These are phyloP conservation scores for Odontomyia ornata DNA, from an alignment of 2,888 invertebrate genomes.

Conservation along the genomic window DNA sequence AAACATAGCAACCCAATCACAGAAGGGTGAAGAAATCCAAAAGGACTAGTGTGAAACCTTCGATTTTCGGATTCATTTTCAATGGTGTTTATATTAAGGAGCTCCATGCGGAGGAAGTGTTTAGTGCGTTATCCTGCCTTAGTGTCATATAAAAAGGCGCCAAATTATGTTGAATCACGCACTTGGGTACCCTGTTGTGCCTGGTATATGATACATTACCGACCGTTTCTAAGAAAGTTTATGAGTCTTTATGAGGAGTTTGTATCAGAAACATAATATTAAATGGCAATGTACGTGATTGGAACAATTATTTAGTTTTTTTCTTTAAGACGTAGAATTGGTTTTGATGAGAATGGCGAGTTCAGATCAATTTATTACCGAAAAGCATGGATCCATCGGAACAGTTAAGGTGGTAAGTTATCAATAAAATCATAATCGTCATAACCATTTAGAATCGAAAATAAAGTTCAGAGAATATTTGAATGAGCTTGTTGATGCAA, in stretches of 20 bases:
- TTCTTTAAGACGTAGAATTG: neutral
- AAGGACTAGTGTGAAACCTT: slow-evolving; percentile 4
- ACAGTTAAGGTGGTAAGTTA: too few relatives aligned
- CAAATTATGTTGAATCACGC: slow-evolving; percentile 17
- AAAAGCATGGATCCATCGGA: neutral
- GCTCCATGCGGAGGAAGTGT: neutral
- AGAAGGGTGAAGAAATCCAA: neutral
- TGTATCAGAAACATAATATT: neutral
- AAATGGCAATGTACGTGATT: slow-evolving; percentile 20
- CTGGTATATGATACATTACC: neutral
- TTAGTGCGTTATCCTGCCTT: neutral
- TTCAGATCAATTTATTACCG: neutral
- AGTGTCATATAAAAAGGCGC: neutral
- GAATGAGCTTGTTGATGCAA: too few relatives aligned
- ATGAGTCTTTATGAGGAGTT: neutral
- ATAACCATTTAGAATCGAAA: too few relatives aligned
- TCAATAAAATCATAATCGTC: too few relatives aligned
- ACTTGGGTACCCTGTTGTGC: neutral
- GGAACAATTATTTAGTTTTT: slow-evolving; percentile 17
- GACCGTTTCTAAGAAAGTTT: neutral
- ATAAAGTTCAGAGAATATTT: too few relatives aligned
- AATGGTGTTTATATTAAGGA: neutral
- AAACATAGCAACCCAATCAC: neutral
- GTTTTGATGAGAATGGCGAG: neutral
- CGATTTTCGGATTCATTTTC: slow-evolving; percentile 18